Base-by-base conservation (phyloP, 2,888 invertebrate genomes). In the Nomada ferruginata region DNA sequence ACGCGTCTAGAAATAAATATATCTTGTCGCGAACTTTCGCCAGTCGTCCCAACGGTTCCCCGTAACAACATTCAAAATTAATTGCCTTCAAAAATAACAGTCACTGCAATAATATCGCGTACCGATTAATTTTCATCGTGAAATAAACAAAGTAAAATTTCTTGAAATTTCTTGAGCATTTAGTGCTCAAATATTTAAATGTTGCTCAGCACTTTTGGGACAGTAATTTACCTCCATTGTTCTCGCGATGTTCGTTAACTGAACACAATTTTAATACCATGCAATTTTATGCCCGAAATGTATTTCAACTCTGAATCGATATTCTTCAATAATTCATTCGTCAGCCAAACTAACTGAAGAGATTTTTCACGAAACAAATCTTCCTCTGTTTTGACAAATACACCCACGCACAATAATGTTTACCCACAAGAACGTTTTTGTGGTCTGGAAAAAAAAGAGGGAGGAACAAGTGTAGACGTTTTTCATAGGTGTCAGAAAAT, bases 1-100 rank as follows among this genome's bases (percentile, higher is more conserved):
- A 80, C 63, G 53, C 78, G 82, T 29, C 52, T 57, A 68, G 65
- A 84, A 84, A 87, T 80, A 85, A 13, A 64, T 71, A 42, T 61
- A 53, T 71, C 29, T 7, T 81, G 77, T 52, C 71, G 63, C 63
- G 65, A 65, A 73, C 74, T 59, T 64, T 29, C 23, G 7, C n/a
- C 29, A 2, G 29, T 18, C 23, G 18, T 2, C 10, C 44, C 23
- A 44, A 53, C 18, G 29, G 26, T 64, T 63, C 11, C 23, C 11
- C 66, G 1, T 9, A n/a, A 20, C 26, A 26, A 20, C 36, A n/a
- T 15, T 18, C 1, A 0, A 42, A 68, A 36, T 55, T 11, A 3
- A 26, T 13, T 13, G 26, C 20, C 15, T 10, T 72, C 53, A 15
- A 36, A 7, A 36, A 36, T 36, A 36, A 36, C 36, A 36, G 7